Evolutionary conservation across 1,140 invertebrate genomes (phyloP), one percentile per base, ranked within the genome.

Genomic region (Berghia stephanieae): DNA sequence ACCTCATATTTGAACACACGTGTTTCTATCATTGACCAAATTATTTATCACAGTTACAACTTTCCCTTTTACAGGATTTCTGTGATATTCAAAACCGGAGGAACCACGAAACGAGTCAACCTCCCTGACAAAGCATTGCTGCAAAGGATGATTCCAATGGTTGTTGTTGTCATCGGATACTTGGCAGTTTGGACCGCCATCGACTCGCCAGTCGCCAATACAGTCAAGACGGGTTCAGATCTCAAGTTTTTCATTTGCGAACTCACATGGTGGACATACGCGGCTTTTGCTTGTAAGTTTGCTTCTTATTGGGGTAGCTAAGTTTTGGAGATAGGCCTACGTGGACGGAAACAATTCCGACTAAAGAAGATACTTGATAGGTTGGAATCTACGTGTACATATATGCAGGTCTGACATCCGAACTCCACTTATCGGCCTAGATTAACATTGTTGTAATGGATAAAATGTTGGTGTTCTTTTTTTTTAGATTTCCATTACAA

Each of bases 51-150:
- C n/a, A n/a, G n/a, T 68, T 31, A 3, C 38, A 27, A 10, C 18
- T 80, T 78, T 77, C 80, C 42, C 70, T 79, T 75, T 89, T 90
- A 3, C 88, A 96, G 96, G 83, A 96, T 98, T 40, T 97, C 96
- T 0, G 90, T 97, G 57, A 97, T 96, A 21, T 97, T 97, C 89
- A 80, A 68, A n/a, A 93, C 95, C n/a, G 95, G 97, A 0, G 96
- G 97, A 86, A 96, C 95, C 38, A 95, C 95, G 0, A 96, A 97
- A 82, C 96, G 96, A 88, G 92, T 97, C 24, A 96, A 96, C 84
- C 89, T 98, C 36, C 96, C 96, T 2, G 96, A 98, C 89, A 83
- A 95, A 95, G 85, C 95, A 94, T 84, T 98, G 43, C 86, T 97
- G 31, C 96, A 97, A 83, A 96, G 96, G 94, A 94, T 97, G 92